These are phyloP conservation scores for Papilio xuthus DNA, from an alignment of 1,140 invertebrate genomes.

Conservation along the genomic window DNA sequence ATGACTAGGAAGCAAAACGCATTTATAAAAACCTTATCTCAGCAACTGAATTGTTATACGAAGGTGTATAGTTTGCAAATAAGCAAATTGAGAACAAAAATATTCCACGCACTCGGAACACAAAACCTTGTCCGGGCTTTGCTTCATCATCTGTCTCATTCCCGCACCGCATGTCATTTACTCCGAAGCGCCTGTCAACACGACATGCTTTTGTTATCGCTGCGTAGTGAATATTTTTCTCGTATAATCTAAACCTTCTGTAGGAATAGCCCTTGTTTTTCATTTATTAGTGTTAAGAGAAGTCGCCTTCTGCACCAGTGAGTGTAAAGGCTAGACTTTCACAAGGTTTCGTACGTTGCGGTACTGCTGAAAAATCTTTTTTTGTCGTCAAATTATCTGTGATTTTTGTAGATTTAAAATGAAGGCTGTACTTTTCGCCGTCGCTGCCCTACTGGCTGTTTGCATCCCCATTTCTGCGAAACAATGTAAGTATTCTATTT, in stretches of 20 bases:
- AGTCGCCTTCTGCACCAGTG: conserved; percentile 93
- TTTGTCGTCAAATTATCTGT: conserved; percentile 75
- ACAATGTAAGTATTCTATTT: conserved; percentile 79
- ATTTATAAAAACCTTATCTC: conserved; percentile 32
- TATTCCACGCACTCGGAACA: conserved; percentile 71
- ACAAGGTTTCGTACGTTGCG: conserved; percentile 55
- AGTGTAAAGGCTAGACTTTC: conserved; percentile 88
- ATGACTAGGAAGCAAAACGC: conserved; percentile 30
- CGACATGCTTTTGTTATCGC: conserved; percentile 72
- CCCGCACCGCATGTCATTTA: conserved; percentile 52
- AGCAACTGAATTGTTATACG: conserved; percentile 2
- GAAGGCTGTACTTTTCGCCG: conserved; percentile 74
- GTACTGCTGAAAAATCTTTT: conserved; percentile 38
- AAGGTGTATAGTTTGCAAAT: not conserved
- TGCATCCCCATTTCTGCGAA: conserved; percentile 68
- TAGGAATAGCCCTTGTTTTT: conserved; percentile 59
- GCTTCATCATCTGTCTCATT: conserved; percentile 60
- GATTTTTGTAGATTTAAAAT: conserved; percentile 76
- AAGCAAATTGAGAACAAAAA: conserved; percentile 48
- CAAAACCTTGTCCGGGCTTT: conserved; percentile 67
- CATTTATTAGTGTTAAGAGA: conserved; percentile 63
- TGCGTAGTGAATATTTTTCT: conserved; percentile 73
- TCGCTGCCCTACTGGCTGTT: conserved; percentile 66
- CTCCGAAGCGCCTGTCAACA: conserved; percentile 65
- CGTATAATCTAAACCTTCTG: conserved; percentile 60